These are phyloP conservation scores for Byasa hedistus DNA, from an alignment of 2,888 invertebrate species.

Conservation along the genomic window DNA sequence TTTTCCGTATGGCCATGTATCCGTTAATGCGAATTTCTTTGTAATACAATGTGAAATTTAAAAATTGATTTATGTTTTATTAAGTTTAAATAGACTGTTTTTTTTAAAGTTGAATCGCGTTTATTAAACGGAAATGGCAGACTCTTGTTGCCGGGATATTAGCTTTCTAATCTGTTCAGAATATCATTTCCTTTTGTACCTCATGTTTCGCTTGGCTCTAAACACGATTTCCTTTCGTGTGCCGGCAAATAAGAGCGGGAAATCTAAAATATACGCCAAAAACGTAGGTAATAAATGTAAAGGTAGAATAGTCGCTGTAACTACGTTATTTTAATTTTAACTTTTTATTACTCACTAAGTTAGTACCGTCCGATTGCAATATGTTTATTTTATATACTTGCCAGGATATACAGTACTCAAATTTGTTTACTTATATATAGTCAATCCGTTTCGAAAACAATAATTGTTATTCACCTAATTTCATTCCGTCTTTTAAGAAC, in stretches of 20 bases:
- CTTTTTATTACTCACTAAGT: background rate
- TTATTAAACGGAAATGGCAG: slow-evolving; percentile 28
- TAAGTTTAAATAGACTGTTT: slow-evolving; percentile 15
- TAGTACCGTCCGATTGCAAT: no score
- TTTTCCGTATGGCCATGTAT: no score
- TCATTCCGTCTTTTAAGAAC: no score
- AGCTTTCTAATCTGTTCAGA: slow-evolving; percentile 65
- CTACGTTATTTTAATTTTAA: background rate
- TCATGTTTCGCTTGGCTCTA: slow-evolving; percentile 45
- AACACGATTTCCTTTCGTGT: slow-evolving; percentile 49
- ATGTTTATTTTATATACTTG: no score
- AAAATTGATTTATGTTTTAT: slow-evolving; percentile 5
- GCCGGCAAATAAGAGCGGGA: slow-evolving; percentile 22
- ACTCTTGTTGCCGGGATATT: slow-evolving; percentile 60
- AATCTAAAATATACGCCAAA: slow-evolving; percentile 20
- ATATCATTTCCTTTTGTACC: slow-evolving; percentile 63
- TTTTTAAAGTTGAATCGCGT: slow-evolving; percentile 16
- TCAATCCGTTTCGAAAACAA: background rate
- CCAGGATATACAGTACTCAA: no score
- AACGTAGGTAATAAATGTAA: slow-evolving; percentile 1
- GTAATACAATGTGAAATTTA: background rate
- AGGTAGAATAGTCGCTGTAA: background rate
- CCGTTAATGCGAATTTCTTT: no score
- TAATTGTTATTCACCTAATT: background rate
- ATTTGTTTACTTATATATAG: no score